phyloP scores from a whole-genome alignment of 2,888 invertebrate genomes.

The Ophion obscuratus region DNA sequence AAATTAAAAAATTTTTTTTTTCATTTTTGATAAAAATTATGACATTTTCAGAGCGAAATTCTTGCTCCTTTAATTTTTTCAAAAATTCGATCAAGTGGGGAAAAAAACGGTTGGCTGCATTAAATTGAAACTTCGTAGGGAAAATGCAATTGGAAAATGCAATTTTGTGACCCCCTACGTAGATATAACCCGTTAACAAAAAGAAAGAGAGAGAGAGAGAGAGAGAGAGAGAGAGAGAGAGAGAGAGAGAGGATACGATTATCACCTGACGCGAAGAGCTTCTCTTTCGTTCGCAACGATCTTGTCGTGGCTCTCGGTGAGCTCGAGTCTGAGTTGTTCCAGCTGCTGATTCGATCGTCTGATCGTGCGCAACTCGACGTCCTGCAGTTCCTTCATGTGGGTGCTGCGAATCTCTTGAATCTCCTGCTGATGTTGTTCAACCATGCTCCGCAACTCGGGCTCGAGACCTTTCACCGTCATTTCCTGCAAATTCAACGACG shows the following conservation, averaged over 20 bases:
- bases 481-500: constrained; percentile 85
- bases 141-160: no score
- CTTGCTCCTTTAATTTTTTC: no score
- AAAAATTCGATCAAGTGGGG: no score
- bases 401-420: constrained; percentile 88
- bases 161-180: no score
- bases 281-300: constrained; percentile 87
- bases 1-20: no score
- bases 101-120: no score
- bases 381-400: constrained; percentile 89
- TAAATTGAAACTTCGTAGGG: no score
- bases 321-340: constrained; percentile 86
- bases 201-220: no score
- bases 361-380: constrained; percentile 87
- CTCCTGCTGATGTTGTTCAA: constrained; percentile 89
- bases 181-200: no score
- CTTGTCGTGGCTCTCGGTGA: constrained; percentile 87
- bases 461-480: constrained; percentile 95
- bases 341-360: constrained; percentile 87
- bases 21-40: no score
- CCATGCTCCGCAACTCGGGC: constrained; percentile 92
- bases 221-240: no score
- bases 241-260: background rate
- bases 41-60: no score
- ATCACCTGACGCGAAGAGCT: constrained; percentile 86